These are phyloP conservation scores for Lordiphosa andalusiaca DNA, from an alignment of 2,888 invertebrate genomes.

Conservation along the genomic window DNA sequence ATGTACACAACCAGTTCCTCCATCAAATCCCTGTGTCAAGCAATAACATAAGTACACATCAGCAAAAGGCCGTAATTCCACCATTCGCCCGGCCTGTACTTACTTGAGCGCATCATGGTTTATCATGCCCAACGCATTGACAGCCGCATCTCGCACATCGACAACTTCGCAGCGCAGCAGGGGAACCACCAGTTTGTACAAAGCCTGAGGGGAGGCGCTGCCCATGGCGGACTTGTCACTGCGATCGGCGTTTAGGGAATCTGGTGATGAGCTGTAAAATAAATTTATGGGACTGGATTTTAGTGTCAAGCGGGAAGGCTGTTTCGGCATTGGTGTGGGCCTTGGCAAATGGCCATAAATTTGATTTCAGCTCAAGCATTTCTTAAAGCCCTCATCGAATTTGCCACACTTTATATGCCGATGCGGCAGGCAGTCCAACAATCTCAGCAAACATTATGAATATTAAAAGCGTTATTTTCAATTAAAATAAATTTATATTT, in stretches of 20 bases:
- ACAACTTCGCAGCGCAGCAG: slow-evolving; percentile 94
- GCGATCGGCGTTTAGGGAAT: slow-evolving; percentile 91
- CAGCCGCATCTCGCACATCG: slow-evolving; percentile 96
- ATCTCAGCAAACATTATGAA: slow-evolving; percentile 53
- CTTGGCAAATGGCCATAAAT: slow-evolving; percentile 15
- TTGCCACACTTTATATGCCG: not conserved
- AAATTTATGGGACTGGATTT: slow-evolving; percentile 29
- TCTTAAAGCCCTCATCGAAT: not conserved
- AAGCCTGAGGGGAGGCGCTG: slow-evolving; percentile 89
- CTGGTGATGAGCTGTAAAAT: slow-evolving; percentile 90
- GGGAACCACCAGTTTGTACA: slow-evolving; percentile 96
- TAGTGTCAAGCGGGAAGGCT: slow-evolving; percentile 35
- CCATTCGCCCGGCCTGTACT: not conserved
- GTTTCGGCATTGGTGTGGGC: not conserved
- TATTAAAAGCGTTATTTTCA: slow-evolving; percentile 50
- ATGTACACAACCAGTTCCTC: slow-evolving; percentile 95
- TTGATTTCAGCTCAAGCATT: slow-evolving; percentile 17
- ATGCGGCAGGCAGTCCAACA: not conserved
- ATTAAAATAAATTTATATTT: slow-evolving; percentile 41
- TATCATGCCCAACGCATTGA: slow-evolving; percentile 95
- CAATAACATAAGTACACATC: slow-evolving; percentile 7
- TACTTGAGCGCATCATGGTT: slow-evolving; percentile 97
- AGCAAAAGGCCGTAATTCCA: slow-evolving; percentile 1
- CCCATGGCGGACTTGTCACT: slow-evolving; percentile 86
- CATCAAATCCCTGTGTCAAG: slow-evolving; percentile 90